Conservation (phyloP, 2,113 vertebrate genomes). For the Labeo catla region DNA sequence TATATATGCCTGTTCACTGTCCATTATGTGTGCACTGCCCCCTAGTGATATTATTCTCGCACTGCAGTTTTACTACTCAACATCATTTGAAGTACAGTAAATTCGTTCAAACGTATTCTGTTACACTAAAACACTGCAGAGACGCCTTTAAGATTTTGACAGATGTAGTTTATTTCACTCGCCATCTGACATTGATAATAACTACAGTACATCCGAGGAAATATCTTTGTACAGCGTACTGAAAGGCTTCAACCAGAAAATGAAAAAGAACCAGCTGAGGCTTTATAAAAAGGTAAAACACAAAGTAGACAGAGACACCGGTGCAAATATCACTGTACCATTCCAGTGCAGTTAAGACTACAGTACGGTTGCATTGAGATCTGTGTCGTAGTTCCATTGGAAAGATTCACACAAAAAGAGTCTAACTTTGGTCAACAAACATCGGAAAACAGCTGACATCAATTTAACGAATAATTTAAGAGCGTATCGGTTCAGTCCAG, state of each 20-base stretch:
- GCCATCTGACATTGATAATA: conserved; percentile 54
- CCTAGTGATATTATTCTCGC: conserved; percentile 56
- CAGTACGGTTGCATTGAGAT: neutral
- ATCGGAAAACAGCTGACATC: conserved; percentile 37
- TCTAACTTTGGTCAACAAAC: conserved; percentile 48
- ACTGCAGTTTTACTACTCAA: neutral
- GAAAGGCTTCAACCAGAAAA: neutral
- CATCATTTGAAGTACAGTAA: neutral
- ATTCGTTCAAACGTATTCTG: neutral
- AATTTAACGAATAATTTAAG: conserved; percentile 37
- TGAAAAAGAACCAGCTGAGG: neutral
- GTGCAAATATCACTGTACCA: neutral
- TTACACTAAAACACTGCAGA: neutral
- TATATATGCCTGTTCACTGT: neutral
- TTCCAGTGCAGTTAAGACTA: conserved; percentile 20
- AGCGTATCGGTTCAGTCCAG: conserved; percentile 44
- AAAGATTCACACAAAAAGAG: conserved; percentile 38
- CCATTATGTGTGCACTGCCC: conserved; percentile 53
- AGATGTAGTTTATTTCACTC: conserved; percentile 67
- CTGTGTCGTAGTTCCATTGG: neutral
- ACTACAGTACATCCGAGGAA: conserved; percentile 13
- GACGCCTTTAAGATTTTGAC: conserved; percentile 40
- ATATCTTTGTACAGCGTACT: conserved; percentile 36
- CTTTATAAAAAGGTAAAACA: neutral
- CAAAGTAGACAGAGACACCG: neutral